Evolutionary conservation across 2,797 vertebrate species (phyloP).

Genomic region (Dromococcyx pavoninus): DNA sequence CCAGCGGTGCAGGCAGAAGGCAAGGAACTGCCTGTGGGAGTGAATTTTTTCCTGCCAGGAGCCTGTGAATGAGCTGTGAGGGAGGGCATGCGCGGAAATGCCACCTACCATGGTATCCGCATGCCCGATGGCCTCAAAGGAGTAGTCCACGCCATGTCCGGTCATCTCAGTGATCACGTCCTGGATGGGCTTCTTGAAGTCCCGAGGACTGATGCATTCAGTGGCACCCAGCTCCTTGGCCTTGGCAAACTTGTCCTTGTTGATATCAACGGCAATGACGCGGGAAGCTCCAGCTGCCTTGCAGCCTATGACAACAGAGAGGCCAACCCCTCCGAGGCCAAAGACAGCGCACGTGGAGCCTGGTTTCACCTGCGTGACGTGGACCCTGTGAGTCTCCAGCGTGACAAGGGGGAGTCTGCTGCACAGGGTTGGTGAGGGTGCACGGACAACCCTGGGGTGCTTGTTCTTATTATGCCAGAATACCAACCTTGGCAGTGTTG

Average conservation of each 20-base stretch:
- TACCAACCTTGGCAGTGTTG: conserved; percentile 77
- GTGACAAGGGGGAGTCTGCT: background rate
- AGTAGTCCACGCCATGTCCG: conserved; percentile 83
- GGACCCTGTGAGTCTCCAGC: background rate
- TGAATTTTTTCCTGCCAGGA: background rate
- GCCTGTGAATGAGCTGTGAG: background rate
- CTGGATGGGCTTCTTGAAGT: conserved; percentile 82
- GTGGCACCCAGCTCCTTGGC: conserved; percentile 87
- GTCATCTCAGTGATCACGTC: conserved; percentile 88
- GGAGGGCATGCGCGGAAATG: background rate
- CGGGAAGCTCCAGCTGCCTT: conserved; percentile 83
- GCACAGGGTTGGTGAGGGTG: background rate
- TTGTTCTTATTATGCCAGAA: fast-evolving
- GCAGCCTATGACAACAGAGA: conserved; percentile 87
- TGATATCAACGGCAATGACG: conserved; percentile 88
- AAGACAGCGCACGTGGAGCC: conserved; percentile 89
- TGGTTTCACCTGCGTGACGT: conserved; percentile 79
- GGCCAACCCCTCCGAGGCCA: conserved; percentile 87
- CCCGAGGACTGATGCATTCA: conserved; percentile 83
- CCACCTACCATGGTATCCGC: conserved; percentile 82
- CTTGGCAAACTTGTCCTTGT: conserved; percentile 82
- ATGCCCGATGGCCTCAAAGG: conserved; percentile 87
- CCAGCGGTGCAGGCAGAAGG: background rate
- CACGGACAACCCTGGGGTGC: fast-evolving
- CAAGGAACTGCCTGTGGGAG: fast-evolving